A percentile compares a stretch with the other conserved stretches of the same genome.
Evolutionary conservation across 2,888 invertebrate genomes (phyloP).

Genomic region (Carabus problematicus): DNA sequence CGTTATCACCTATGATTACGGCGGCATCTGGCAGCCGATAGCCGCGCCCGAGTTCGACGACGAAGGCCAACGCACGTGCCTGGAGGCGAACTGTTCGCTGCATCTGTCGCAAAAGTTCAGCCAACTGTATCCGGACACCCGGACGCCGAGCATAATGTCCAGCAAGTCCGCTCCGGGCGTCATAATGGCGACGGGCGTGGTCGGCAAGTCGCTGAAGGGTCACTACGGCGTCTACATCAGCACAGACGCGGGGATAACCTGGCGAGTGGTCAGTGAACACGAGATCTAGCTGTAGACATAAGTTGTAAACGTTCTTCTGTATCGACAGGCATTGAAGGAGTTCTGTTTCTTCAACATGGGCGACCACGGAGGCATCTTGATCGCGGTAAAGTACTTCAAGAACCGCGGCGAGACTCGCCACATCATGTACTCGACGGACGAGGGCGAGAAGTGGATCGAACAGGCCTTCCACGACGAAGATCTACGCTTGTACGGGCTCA

Average conservation of each 20-base stretch:
- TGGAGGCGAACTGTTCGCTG: slow-evolving; percentile 76
- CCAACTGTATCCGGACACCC: slow-evolving; percentile 80
- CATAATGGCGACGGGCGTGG: slow-evolving; percentile 84
- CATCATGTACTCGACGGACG: slow-evolving; percentile 84
- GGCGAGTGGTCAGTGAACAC: slow-evolving; percentile 77
- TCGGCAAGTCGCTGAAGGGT: slow-evolving; percentile 80
- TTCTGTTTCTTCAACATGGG: slow-evolving; percentile 88
- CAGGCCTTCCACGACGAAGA: slow-evolving; percentile 74
- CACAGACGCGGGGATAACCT: slow-evolving; percentile 81
- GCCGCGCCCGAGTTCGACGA: slow-evolving; percentile 74
- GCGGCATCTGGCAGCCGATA: slow-evolving; percentile 81
- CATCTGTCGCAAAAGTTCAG: slow-evolving; percentile 89
- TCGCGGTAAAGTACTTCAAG: slow-evolving; percentile 84
- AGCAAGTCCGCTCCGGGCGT: slow-evolving; percentile 88
- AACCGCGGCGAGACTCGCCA: slow-evolving; percentile 78
- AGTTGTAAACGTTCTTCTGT: no score
- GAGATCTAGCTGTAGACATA: no score
- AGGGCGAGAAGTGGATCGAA: slow-evolving; percentile 81
- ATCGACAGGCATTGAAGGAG: slow-evolving; percentile 69
- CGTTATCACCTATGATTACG: slow-evolving; percentile 86
- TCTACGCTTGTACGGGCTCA: slow-evolving; percentile 84
- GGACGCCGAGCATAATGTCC: slow-evolving; percentile 82
- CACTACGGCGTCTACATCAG: slow-evolving; percentile 83
- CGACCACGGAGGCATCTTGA: slow-evolving; percentile 88
- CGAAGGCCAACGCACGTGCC: slow-evolving; percentile 72